Evolutionary conservation across 2,888 invertebrate genomes (phyloP).

Genomic region (Drosophila trichaetosa): DNA sequence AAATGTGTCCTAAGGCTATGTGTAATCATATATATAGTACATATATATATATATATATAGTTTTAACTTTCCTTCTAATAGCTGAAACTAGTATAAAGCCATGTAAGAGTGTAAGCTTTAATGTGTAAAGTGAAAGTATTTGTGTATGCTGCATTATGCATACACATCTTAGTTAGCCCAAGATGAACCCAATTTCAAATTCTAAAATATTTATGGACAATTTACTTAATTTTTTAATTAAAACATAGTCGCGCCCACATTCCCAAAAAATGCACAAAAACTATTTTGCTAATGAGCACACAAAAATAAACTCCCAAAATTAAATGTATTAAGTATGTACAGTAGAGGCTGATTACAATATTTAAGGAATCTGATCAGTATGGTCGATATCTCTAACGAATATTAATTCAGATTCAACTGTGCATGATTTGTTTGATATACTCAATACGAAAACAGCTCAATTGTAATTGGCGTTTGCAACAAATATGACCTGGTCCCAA

Average conservation of each 20-base stretch:
- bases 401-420: constrained; percentile 14
- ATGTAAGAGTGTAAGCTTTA: constrained; percentile 61
- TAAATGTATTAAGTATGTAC: constrained; percentile 29
- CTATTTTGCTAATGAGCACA: constrained; percentile 18
- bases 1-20: constrained; percentile 50
- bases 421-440: constrained; percentile 31
- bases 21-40: constrained; percentile 33
- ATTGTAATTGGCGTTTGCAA: constrained; percentile 54
- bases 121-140: constrained; percentile 59
- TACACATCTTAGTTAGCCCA: constrained; percentile 56
- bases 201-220: constrained; percentile 72
- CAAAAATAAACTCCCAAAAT: constrained; percentile 4
- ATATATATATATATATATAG: constrained; percentile 39
- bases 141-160: constrained; percentile 43
- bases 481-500: constrained; percentile 54
- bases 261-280: constrained; percentile 49
- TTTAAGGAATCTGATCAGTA: not conserved
- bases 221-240: constrained; percentile 80
- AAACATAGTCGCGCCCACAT: constrained; percentile 50
- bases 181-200: constrained; percentile 60
- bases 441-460: constrained; percentile 41
- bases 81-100: constrained; percentile 66
- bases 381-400: not conserved
- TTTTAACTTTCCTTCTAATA: constrained; percentile 52
- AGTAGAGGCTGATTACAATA: constrained; percentile 6